Evolutionary conservation across 2,888 invertebrate species (phyloP).

Genomic region (Globia sparganii): DNA sequence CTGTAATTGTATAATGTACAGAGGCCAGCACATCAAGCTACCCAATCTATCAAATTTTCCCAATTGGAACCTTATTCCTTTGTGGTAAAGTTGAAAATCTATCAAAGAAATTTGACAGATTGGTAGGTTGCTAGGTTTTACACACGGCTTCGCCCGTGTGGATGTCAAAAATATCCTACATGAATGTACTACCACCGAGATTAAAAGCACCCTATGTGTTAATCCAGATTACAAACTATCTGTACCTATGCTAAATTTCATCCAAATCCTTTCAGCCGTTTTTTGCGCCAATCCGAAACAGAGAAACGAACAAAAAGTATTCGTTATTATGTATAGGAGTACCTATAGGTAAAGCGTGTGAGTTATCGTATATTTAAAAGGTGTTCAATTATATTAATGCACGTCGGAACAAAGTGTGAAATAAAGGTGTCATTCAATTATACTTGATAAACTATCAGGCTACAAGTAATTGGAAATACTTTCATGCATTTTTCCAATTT

Average conservation of each 20-base stretch:
- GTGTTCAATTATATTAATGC: not conserved
- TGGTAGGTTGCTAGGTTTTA: no score
- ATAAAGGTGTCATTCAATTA: constrained; percentile 10
- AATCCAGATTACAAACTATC: not conserved
- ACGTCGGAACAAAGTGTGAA: not conserved
- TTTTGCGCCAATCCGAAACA: not conserved
- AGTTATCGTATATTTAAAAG: constrained; percentile 11
- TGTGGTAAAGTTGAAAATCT: no score
- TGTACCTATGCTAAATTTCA: not conserved
- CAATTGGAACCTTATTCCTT: no score
- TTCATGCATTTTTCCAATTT: constrained; percentile 28
- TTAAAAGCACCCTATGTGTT: not conserved
- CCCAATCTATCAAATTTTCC: no score
- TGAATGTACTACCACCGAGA: not conserved
- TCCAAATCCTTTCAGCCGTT: not conserved
- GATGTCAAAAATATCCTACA: not conserved
- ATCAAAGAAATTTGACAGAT: no score
- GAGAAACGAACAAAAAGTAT: not conserved
- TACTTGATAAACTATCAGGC: constrained; percentile 14
- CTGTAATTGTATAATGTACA: not conserved
- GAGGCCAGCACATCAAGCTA: no score
- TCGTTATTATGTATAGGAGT: not conserved
- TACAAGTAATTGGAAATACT: constrained; percentile 16
- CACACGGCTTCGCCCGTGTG: not conserved
- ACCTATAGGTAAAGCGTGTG: not conserved